These are phyloP conservation scores for Phaonia tiefii DNA, from an alignment of 2,888 invertebrate species.

Conservation along the genomic window DNA sequence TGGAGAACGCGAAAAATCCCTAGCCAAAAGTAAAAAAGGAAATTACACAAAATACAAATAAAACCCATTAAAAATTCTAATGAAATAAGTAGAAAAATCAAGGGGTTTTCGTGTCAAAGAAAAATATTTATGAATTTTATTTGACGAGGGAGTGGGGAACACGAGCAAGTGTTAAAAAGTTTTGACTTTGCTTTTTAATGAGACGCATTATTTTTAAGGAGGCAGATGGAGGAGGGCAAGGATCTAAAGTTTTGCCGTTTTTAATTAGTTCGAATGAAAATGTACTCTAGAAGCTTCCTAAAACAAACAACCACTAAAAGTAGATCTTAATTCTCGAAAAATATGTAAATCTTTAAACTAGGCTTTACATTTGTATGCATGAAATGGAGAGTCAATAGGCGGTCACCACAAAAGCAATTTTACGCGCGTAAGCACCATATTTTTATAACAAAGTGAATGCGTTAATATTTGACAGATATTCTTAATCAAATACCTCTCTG, in stretches of 20 bases:
- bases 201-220: constrained; percentile 51
- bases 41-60: constrained; percentile 33
- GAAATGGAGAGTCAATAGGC: too few relatives aligned
- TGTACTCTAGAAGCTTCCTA: background rate
- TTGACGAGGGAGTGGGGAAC: background rate
- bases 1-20: constrained; percentile 1
- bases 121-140: background rate
- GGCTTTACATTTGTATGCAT: too few relatives aligned
- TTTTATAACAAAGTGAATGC: too few relatives aligned
- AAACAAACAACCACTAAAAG: background rate
- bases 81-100: constrained; percentile 33
- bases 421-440: too few relatives aligned
- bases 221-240: too few relatives aligned
- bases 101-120: constrained; percentile 19
- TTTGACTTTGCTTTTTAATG: constrained; percentile 60
- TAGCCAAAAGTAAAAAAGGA: constrained; percentile 30
- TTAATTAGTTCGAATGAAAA: constrained; percentile 1
- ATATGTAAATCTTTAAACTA: too few relatives aligned
- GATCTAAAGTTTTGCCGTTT: constrained; percentile 58
- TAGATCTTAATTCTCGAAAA: constrained; percentile 2
- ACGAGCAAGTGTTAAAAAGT: constrained; percentile 10
- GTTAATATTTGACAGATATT: too few relatives aligned
- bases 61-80: constrained; percentile 39
- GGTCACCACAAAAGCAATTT: too few relatives aligned
- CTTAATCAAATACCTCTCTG: too few relatives aligned